Base-by-base conservation (phyloP, 1,140 invertebrate species). In the Sitobion miscanthi region DNA sequence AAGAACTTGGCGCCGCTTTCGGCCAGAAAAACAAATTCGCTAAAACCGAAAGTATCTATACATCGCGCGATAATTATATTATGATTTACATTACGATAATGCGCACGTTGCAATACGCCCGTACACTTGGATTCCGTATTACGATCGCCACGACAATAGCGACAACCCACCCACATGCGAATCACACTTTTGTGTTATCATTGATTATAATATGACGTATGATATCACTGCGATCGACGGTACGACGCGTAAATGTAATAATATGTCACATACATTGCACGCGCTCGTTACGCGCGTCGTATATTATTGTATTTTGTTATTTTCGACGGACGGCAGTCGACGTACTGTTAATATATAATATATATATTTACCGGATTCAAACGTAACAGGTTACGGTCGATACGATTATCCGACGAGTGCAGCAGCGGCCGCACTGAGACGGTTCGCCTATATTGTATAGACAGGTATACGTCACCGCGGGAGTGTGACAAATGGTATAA, bases 1-100 rank as follows among this genome's bases (percentile, higher is more conserved):
- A 88, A 88, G 86, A 88, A 35, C 86, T 52, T 49, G 86, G 47
- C 86, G 86, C 17, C 45, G 30, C 62, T n/a, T 77, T 77, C 62
- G 8, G 42, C 38, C 1, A 42, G 8, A 42, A 25, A 85, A 83
- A 52, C 11, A 14, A 69, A n/a, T n/a, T 69, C 30, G 30, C 11
- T 14, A n/a, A 69, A n/a, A n/a, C 62, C 30, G 4, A 2, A 21
- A 62, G 25, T 30, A 25, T 11, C 11, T 47, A 47, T 47, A 47
- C 25, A 62, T 30, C 8, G 2, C 35, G 35, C 35, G 35, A 54
- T 54, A 54, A 54, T 9, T 21, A 54, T 54, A 49, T 49, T 9
- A 25, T 62, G 30, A 21, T 7, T 54, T 62, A 57, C 6, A 54
- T 54, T 54, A 54, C 23, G 35, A 35, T 35, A 25, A 30, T 25